A percentile compares a stretch with the other conserved stretches of the same genome.
phyloP scores from a whole-genome alignment of 2,888 invertebrate genomes.

The Amblyjoppa fuscipennis region DNA sequence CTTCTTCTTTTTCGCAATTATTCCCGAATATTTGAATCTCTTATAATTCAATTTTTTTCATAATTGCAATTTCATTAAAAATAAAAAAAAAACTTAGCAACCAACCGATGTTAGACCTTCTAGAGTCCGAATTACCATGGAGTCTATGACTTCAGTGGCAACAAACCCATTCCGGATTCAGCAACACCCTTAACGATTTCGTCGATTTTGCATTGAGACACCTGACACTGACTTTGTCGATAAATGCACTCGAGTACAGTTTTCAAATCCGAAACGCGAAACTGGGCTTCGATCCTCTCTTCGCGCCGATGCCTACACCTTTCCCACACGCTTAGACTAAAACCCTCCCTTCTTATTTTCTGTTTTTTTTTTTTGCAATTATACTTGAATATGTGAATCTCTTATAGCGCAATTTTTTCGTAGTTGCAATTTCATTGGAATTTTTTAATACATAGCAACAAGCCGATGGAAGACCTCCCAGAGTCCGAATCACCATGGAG shows the following conservation, averaged over 20 bases:
- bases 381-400: not conserved
- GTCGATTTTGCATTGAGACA: conserved; percentile 75
- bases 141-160: conserved; percentile 49
- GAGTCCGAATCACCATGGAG: conserved; percentile 71
- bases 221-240: conserved; percentile 86
- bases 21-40: not conserved
- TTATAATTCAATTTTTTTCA: not conserved
- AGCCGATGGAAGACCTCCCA: conserved; percentile 63
- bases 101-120: conserved; percentile 64
- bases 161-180: conserved; percentile 31
- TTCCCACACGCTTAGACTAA: not conserved
- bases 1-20: no score
- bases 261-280: conserved; percentile 13
- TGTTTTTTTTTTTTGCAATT: not conserved
- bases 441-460: conserved; percentile 31
- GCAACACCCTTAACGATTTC: conserved; percentile 57
- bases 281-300: conserved; percentile 14
- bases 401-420: not conserved
- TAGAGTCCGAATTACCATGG: conserved; percentile 71
- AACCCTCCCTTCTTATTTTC: not conserved
- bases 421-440: not conserved
- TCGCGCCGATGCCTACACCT: conserved; percentile 5
- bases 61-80: not conserved
- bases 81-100: not conserved
- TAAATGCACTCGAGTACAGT: conserved; percentile 87